These are phyloP conservation scores for Acipenser ruthenus DNA, from an alignment of 2,797 vertebrate species.

Conservation along the genomic window DNA sequence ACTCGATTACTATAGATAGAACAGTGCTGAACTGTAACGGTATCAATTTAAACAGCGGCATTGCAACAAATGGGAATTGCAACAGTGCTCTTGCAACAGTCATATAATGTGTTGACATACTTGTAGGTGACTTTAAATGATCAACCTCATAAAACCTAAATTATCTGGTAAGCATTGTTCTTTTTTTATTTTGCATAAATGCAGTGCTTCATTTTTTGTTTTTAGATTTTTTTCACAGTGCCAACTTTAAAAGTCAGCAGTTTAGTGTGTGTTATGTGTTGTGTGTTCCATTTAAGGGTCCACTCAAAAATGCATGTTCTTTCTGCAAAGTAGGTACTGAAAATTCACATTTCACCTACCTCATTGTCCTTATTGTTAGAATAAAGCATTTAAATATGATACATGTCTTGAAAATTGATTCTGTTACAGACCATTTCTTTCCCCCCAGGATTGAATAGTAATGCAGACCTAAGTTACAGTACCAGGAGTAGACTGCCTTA, in stretches of 20 bases:
- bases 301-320: neutral
- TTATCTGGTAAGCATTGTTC: neutral
- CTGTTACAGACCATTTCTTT: too few relatives aligned
- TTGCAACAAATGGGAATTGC: constrained; percentile 61
- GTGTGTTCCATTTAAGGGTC: neutral
- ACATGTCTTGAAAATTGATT: too few relatives aligned
- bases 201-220: neutral
- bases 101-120: constrained; percentile 33
- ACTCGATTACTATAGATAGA: constrained; percentile 42
- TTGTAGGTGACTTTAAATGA: constrained; percentile 6
- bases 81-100: constrained; percentile 39
- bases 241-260: neutral
- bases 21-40: constrained; percentile 28
- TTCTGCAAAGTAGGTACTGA: neutral
- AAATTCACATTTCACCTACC: constrained; percentile 46
- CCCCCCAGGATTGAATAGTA: too few relatives aligned
- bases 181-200: constrained; percentile 17
- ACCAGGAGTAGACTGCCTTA: too few relatives aligned
- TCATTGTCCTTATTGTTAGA: constrained; percentile 33
- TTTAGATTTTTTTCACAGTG: neutral
- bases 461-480: too few relatives aligned
- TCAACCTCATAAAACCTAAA: constrained; percentile 2
- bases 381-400: constrained; percentile 1
- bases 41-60: constrained; percentile 29
- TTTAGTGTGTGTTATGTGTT: neutral